Evolutionary conservation across 2,797 vertebrate genomes (phyloP), one percentile per base, ranked within the genome.

Genomic region (Parauchenoglanis ngamensis): DNA sequence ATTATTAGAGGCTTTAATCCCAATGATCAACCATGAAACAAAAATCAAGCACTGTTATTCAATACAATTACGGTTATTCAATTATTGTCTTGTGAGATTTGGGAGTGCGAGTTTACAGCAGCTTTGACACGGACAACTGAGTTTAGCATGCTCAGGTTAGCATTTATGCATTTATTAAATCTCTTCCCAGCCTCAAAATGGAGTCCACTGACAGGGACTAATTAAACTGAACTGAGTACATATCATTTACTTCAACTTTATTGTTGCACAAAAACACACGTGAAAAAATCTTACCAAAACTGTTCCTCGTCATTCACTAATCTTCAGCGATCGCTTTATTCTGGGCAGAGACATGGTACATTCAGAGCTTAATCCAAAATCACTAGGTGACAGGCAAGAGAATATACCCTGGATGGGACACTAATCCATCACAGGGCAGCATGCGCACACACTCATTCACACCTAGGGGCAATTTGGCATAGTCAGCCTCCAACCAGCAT

Each of bases 391-490:
- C 23, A 81, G 23, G 12, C 11, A 12, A 4, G n/a, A 78, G 76
- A 78, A 56, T 12, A 79, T 52, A 79, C 19, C 31, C 28, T 23
- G 8, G 13, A 63, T 81, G 23, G 59, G 15, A 23, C 1, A 7
- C 40, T 46, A 65, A 81, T 81, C 59, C 59, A 81, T 81, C 79
- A 81, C 35, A n/a, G 23, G 23, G 23, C 13, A 63, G 35, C 2
- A 56, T 77, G 57, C 19, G 13, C 56, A 44, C 11, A 63, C 19
- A 79, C 3, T 80, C 23, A 17, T 63, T 63, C 19, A 46, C 21
- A 46, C 40, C 23, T 28, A 44, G 79, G 79, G 40, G 79, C 61
- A 63, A n/a, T 81, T 81, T 63, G 79, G 23, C 79, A 59, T 40
- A 23, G 3, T 57, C 31, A 81, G n/a, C 13, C 35, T 44, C 23